Evolutionary conservation across 2,113 vertebrate genomes (phyloP).

Genomic region (Hemiscyllium ocellatum): DNA sequence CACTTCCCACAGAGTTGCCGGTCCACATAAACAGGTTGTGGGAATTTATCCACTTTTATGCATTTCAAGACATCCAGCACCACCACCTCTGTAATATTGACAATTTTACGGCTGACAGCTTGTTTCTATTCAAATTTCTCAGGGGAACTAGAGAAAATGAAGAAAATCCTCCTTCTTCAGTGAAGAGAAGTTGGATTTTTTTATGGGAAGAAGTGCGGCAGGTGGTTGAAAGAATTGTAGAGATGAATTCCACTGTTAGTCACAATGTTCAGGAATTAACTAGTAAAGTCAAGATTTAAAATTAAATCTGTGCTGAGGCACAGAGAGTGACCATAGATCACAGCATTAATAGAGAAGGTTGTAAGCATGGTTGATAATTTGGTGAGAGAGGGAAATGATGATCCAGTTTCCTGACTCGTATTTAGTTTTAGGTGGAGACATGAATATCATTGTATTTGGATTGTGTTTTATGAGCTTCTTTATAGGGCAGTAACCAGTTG

Average conservation of each 20-base stretch:
- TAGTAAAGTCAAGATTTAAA: not conserved
- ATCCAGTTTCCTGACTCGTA: not conserved
- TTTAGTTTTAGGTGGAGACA: not conserved
- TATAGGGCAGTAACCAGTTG: not conserved
- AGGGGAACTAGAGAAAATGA: not conserved
- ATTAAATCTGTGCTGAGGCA: no score
- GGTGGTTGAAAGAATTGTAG: not conserved
- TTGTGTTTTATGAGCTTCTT: not conserved
- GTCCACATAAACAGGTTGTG: no score
- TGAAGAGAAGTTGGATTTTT: not conserved
- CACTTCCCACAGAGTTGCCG: no score
- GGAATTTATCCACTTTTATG: no score
- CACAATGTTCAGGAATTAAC: not conserved
- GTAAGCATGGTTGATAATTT: no score
- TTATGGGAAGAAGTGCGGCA: not conserved
- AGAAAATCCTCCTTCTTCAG: not conserved
- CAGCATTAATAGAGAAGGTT: no score
- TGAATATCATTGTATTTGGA: not conserved
- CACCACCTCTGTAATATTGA: no score
- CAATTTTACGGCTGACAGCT: not conserved
- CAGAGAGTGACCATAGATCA: no score
- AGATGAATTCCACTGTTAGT: not conserved
- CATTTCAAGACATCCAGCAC: no score
- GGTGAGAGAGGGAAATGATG: no score
- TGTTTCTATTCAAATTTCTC: not conserved